Evolutionary conservation across 2,797 vertebrate species (phyloP).

Genomic region (Centropyge bicolor): DNA sequence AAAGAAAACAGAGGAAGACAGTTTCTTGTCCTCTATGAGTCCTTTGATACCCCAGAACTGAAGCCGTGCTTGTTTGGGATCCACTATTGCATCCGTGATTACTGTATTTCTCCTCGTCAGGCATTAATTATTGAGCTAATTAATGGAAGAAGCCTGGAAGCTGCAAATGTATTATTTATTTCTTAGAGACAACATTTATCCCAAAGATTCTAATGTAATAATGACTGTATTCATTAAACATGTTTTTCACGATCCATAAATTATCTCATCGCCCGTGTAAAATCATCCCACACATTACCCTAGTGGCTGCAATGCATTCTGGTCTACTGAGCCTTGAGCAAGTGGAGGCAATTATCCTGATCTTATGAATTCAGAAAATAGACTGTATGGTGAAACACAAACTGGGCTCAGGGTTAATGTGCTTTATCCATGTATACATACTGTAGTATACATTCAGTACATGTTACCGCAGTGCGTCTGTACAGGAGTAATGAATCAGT

Average conservation of each 20-base stretch:
- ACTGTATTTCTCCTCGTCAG: conserved; percentile 3
- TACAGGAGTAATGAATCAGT: conserved; percentile 23
- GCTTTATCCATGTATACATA: background rate
- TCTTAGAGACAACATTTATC: conserved; percentile 22
- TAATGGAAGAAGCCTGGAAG: conserved; percentile 43
- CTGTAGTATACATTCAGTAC: background rate
- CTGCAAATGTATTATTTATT: conserved; percentile 39
- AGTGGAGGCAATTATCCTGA: background rate
- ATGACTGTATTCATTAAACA: conserved; percentile 44
- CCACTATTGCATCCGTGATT: conserved; percentile 9
- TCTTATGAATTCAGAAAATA: background rate
- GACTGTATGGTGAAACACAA: background rate
- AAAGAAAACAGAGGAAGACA: background rate
- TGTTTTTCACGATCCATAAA: conserved; percentile 29
- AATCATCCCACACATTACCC: background rate
- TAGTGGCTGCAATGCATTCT: conserved; percentile 10
- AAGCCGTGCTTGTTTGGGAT: background rate
- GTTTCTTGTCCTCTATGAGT: background rate
- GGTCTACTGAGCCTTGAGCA: background rate
- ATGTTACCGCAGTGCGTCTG: conserved; percentile 12
- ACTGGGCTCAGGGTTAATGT: background rate
- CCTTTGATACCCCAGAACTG: background rate
- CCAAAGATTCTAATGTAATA: conserved; percentile 31
- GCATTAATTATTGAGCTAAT: conserved; percentile 52
- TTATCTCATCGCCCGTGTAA: background rate